A percentile compares a stretch with the other conserved stretches of the same genome.
Evolutionary conservation across 1,140 invertebrate species (phyloP).

Genomic region (Dreissena rostriformis): DNA sequence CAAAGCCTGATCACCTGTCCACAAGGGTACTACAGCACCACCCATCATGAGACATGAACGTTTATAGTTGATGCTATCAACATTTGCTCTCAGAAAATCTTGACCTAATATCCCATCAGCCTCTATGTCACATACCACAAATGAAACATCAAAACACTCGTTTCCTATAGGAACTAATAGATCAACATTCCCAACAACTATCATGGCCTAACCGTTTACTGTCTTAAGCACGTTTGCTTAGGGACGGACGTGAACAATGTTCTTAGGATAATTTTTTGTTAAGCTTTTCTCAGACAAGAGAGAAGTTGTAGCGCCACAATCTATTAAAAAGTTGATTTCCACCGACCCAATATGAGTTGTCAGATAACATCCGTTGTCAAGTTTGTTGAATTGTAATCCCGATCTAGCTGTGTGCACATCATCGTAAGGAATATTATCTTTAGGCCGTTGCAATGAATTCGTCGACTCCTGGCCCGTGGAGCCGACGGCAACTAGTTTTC

Average conservation of each 20-base stretch:
- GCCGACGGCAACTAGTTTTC: no score
- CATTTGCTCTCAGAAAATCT: slow-evolving; percentile 17
- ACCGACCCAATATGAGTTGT: neutral
- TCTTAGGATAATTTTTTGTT: neutral
- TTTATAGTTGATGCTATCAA: slow-evolving; percentile 19
- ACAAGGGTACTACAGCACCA: neutral
- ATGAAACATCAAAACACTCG: slow-evolving; percentile 19
- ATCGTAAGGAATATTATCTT: no score
- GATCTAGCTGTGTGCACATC: neutral
- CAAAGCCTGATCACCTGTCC: neutral
- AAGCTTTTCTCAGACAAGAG: neutral
- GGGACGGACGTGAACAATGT: neutral
- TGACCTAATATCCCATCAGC: slow-evolving; percentile 17
- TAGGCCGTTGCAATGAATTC: no score
- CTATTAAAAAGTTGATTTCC: neutral
- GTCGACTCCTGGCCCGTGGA: no score
- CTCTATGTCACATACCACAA: slow-evolving; percentile 15
- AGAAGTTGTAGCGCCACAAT: neutral
- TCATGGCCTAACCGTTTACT: neutral
- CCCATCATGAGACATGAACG: neutral
- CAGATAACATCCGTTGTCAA: neutral
- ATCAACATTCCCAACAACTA: neutral
- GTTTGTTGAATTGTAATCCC: neutral
- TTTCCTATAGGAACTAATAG: neutral
- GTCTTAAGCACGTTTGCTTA: neutral